A percentile compares a stretch with the other conserved stretches of the same genome.
Evolutionary conservation across 2,888 invertebrate genomes (phyloP).

Genomic region (Lissocephala sabroskyi): DNA sequence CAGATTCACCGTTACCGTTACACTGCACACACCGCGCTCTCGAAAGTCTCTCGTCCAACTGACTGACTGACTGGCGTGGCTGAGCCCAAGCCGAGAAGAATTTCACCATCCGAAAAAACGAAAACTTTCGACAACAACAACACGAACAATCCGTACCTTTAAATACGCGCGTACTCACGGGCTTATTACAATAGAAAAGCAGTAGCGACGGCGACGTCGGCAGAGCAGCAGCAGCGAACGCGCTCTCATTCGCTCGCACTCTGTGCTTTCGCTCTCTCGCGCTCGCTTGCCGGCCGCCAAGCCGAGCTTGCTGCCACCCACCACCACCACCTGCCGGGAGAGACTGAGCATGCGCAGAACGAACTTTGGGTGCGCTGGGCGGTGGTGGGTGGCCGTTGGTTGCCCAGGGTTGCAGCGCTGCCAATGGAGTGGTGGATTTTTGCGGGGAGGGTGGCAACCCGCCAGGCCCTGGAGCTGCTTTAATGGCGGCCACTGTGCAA

Average conservation of each 20-base stretch:
- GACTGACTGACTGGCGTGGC: conserved; percentile 8
- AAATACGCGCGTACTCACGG: no score
- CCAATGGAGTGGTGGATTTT: not conserved
- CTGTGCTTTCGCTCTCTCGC: conserved; percentile 1
- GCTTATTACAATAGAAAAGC: conserved; percentile 8
- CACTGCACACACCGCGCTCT: conserved; percentile 40
- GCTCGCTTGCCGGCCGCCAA: conserved; percentile 2
- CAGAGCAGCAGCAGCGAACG: conserved; percentile 19
- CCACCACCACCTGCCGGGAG: conserved; percentile 3
- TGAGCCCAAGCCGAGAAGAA: conserved; percentile 26
- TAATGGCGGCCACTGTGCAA: conserved; percentile 50
- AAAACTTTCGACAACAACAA: conserved; percentile 19
- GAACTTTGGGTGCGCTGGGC: conserved; percentile 10
- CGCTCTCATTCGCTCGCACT: conserved; percentile 12
- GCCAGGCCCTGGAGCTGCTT: conserved; percentile 25
- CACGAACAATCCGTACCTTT: conserved; percentile 1
- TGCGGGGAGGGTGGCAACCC: conserved; percentile 1
- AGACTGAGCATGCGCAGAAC: conserved; percentile 7
- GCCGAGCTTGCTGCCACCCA: conserved; percentile 23
- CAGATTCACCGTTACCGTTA: not conserved
- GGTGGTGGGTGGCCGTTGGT: conserved; percentile 28
- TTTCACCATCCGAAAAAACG: conserved; percentile 20
- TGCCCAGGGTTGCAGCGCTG: not conserved
- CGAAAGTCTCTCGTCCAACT: conserved; percentile 59
- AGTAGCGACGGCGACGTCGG: conserved; percentile 22